Evolutionary conservation across 2,888 invertebrate genomes (phyloP).

Genomic region (Apomyelois bistriatella): DNA sequence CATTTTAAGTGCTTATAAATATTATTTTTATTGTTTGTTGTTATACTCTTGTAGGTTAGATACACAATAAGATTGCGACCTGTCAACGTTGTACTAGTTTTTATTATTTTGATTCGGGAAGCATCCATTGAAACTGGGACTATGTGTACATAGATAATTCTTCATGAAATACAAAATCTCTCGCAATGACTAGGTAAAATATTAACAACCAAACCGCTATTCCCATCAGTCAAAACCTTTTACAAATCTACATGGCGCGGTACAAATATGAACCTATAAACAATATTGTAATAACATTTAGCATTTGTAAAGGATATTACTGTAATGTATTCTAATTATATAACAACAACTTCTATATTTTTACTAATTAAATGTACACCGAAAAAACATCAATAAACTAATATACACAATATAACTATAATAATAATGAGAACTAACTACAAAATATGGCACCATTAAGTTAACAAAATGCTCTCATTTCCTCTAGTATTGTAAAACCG

Average conservation of each 20-base stretch:
- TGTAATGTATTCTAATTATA: slow-evolving; percentile 30
- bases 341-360: slow-evolving; percentile 25
- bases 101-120: not conserved
- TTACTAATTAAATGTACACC: slow-evolving; percentile 16
- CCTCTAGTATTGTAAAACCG: not conserved
- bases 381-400: slow-evolving; percentile 13
- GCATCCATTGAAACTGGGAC: not conserved
- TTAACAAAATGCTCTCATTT: slow-evolving; percentile 2
- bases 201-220: not conserved
- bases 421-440: slow-evolving; percentile 5
- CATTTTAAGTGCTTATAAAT: too few species aligned
- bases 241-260: slow-evolving; percentile 25
- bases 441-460: slow-evolving; percentile 1
- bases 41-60: too few species aligned
- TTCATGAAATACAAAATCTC: not conserved
- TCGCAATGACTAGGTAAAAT: not conserved
- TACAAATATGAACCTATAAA: not conserved
- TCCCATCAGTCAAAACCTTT: not conserved
- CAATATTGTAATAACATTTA: not conserved
- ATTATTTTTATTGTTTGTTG: too few species aligned
- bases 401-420: slow-evolving; percentile 12
- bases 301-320: slow-evolving; percentile 9
- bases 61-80: too few species aligned
- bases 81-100: too few species aligned
- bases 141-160: not conserved